Evolutionary conservation across 2,888 invertebrate species (phyloP), one percentile per base, ranked within the genome.

Genomic region (Epistrophe eligans): DNA sequence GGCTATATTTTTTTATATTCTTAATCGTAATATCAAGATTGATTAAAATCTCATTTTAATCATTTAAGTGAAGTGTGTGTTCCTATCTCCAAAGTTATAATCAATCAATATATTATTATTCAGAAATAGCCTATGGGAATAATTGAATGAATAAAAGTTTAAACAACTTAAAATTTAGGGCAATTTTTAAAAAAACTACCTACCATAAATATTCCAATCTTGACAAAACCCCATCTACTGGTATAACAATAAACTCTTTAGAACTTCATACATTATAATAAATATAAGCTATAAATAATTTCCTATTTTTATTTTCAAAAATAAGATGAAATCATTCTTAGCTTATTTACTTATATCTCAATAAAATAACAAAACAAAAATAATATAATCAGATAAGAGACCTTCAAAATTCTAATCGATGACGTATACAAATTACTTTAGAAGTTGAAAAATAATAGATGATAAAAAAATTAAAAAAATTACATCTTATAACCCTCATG

Each of bases 321-420:
- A 15, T 24, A 40, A 43, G 62, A 62, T 62, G 62, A 62, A 62
- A 40, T 62, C 62, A 62, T 43, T 62, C 15, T 62, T 40, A 43
- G 24, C 24, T 40, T 19, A 43, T 15, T 13, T 8, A 60, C 19
- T 62, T 15, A 8, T 9, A 15, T 40, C 8, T 43, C 8, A 55
- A 43, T 62, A 43, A n/a, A 62, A 62, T 24, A 43, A 62, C 40
- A 62, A 62, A 43, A 62, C 15, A 43, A 62, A 19, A 43, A 43
- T 9, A 62, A 62, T 17, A 57, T 38, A 58, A 58, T 58, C 58
- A 58, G 35, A 58, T 58, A 58, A 58, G 58, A 58, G 62, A 62
- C 62, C 62, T 62, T 62, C 62, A 24, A 62, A 62, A 24, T 62
- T 62, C 43, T 62, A 62, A 24, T 62, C 62, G 19, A 40, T 62